Base-by-base conservation (phyloP, 2,113 vertebrate genomes). In the Myocastor coypus region DNA sequence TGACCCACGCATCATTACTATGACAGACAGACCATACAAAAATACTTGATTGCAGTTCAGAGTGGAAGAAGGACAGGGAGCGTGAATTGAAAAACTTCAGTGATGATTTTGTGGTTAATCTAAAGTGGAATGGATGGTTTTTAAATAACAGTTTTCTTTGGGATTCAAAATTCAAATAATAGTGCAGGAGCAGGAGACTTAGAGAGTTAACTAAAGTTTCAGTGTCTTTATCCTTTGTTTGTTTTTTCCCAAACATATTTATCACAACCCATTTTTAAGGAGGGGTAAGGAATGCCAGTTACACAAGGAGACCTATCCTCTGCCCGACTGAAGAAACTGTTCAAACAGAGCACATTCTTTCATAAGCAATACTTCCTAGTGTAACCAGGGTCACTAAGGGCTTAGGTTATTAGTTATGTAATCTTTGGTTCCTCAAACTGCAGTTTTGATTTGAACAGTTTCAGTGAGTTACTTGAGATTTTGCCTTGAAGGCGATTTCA, bases 351-450 rank as follows among this genome's bases (percentile, higher is more conserved):
- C 28, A 37, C 73, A 63, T 96, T 97, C 96, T 96, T 97, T 96
- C 97, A 94, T 93, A 97, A 98, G 97, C 94, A 77, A 28, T 13
- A 61, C 95, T 97, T 97, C 96, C 92, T 96, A 94, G 92, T n/a
- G 34, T 28, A 87, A 46, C 71, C 64, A 78, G 93, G 94, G 96
- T 97, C 93, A 98, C 95, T 92, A 22, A 97, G 93, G 94, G 95
- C 93, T 97, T 96, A 93, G 94, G 96, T 96, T 96, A 96, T 87
- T 92, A 59, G 85, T 94, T 97, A 95, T 95, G 92, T 97, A 96
- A 96, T 52, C 71, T 81, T 37, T 75, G 82, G 80, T 90, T 97
- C 96, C 95, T 96, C 86, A 96, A 94, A 97, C 55, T 93, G 95
- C 83, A 96, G 83, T 95, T 96, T 96, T 96, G 96, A 84, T 96